These are phyloP conservation scores for Zonitis immaculata DNA, from an alignment of 2,888 invertebrate species.

Conservation along the genomic window DNA sequence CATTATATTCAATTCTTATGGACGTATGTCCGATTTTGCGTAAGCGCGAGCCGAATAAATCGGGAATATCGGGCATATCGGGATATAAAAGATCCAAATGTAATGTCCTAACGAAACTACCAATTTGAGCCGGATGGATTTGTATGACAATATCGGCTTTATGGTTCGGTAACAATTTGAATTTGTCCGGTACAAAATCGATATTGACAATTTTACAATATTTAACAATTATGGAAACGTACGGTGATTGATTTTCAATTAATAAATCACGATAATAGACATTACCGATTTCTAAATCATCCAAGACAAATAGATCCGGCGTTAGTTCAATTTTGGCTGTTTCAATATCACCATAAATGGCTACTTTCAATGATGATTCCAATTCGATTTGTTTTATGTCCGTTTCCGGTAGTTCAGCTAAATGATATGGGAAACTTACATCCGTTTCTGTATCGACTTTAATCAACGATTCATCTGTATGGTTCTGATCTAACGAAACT, in stretches of 20 bases:
- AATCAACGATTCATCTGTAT: background rate
- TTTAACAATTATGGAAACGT: slow-evolving; percentile 30
- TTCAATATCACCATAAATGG: slow-evolving; percentile 55
- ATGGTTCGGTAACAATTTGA: slow-evolving; percentile 22
- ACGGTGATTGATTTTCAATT: slow-evolving; percentile 30
- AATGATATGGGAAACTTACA: background rate
- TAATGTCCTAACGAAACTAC: slow-evolving; percentile 25
- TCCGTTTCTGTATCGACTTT: background rate
- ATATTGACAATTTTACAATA: slow-evolving; percentile 36
- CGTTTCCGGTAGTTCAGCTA: background rate
- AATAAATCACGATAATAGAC: slow-evolving; percentile 27
- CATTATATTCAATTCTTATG: background rate
- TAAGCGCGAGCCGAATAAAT: too few species aligned
- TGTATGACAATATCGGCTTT: slow-evolving; percentile 24
- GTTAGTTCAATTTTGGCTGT: slow-evolving; percentile 48
- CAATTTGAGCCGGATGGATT: slow-evolving; percentile 31
- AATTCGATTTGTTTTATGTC: background rate
- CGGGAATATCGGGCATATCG: slow-evolving; percentile 11
- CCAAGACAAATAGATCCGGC: slow-evolving; percentile 51
- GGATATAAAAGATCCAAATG: slow-evolving; percentile 31
- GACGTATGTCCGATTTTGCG: slow-evolving; percentile 4
- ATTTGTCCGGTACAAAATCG: slow-evolving; percentile 26
- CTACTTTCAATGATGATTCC: slow-evolving; percentile 34
- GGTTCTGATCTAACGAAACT: too few species aligned
- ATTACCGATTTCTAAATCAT: slow-evolving; percentile 47